Percentiles rank a stretch among this genome's conserved stretches.
Evolutionary conservation across 2,797 vertebrate species (phyloP).

Genomic region (Stomatorhinus walkeri): DNA sequence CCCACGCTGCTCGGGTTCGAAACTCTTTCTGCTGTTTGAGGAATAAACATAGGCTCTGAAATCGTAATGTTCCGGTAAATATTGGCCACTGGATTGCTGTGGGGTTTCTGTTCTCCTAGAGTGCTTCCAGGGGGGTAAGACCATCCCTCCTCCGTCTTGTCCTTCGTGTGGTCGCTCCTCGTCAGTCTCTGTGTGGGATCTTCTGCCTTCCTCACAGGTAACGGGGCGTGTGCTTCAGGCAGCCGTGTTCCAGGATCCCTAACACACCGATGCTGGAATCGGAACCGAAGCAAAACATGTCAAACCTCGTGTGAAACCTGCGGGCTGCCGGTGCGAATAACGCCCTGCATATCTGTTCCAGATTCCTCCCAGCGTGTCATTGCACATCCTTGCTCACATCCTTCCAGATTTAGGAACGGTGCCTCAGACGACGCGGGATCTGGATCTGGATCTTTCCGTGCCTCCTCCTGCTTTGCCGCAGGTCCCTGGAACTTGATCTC

Average conservation of each 20-base stretch:
- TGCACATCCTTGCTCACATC: neutral
- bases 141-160: neutral
- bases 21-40: neutral
- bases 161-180: neutral
- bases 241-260: neutral
- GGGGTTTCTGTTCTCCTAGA: neutral
- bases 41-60: neutral
- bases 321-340: neutral
- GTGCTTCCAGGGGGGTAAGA: neutral
- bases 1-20: neutral
- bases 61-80: slow-evolving; percentile 5
- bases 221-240: neutral
- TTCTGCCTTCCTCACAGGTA: neutral
- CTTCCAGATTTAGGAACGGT: neutral
- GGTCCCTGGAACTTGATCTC: neutral
- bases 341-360: neutral
- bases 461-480: neutral
- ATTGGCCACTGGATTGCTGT: neutral
- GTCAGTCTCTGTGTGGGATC: neutral
- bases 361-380: neutral
- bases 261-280: neutral
- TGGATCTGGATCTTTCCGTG: neutral
- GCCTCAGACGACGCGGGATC: neutral
- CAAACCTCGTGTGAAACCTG: neutral
- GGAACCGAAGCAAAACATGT: neutral